phyloP scores from a whole-genome alignment of 2,888 invertebrate genomes.

The Drosophila kanekoi region DNA sequence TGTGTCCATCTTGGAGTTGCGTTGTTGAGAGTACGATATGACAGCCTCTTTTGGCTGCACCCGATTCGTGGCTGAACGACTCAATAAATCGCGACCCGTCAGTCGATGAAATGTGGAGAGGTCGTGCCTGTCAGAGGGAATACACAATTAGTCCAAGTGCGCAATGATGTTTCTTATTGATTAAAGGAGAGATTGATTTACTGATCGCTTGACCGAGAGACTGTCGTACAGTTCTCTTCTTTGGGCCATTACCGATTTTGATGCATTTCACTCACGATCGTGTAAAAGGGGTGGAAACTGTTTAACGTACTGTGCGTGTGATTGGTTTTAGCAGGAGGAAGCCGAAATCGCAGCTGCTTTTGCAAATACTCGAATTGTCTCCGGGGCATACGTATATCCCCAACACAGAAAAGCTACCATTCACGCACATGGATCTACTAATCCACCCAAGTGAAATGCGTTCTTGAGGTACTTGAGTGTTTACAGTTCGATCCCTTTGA shows the following conservation, averaged over 20 bases:
- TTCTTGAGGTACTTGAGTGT: too few relatives aligned
- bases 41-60: slow-evolving; percentile 85
- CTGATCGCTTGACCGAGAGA: not conserved
- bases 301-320: not conserved
- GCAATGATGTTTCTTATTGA: too few relatives aligned
- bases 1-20: slow-evolving; percentile 86
- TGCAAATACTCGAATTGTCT: too few relatives aligned
- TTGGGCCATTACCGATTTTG: not conserved
- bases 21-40: slow-evolving; percentile 86
- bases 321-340: too few relatives aligned
- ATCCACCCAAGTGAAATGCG: too few relatives aligned
- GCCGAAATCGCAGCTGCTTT: too few relatives aligned
- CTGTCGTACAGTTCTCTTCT: not conserved
- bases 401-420: too few relatives aligned
- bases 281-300: not conserved
- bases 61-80: slow-evolving; percentile 84
- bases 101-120: slow-evolving; percentile 86
- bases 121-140: slow-evolving; percentile 82
- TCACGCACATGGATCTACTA: too few relatives aligned
- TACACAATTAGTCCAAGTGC: not conserved
- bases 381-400: too few relatives aligned
- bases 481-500: too few relatives aligned
- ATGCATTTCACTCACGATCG: not conserved
- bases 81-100: slow-evolving; percentile 85
- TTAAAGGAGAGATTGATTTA: not conserved